Percentiles rank a stretch among this genome's conserved stretches.
These are phyloP conservation scores for Rhinogobius similis DNA, from an alignment of 2,113 vertebrate species.

Conservation along the genomic window DNA sequence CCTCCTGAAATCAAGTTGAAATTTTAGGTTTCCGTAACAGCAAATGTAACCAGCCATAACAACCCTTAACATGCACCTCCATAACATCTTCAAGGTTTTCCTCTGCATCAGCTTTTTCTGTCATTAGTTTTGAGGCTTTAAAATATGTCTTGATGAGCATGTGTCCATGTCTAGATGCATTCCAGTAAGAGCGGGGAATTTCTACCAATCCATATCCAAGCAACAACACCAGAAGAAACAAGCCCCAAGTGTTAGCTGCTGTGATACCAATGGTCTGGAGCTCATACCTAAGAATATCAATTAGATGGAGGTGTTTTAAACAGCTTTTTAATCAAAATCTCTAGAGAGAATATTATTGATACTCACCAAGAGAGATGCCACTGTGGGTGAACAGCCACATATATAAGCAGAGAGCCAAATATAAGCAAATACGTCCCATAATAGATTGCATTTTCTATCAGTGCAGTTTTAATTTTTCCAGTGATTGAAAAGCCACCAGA, in stretches of 20 bases:
- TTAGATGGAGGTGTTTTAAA: background rate
- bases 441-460: constrained; percentile 98
- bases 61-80: constrained; percentile 78
- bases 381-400: constrained; percentile 91
- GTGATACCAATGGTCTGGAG: constrained; percentile 97
- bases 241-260: constrained; percentile 96
- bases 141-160: constrained; percentile 95
- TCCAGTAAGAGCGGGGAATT: constrained; percentile 95
- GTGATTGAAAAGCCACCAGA: constrained; percentile 97
- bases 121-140: constrained; percentile 95
- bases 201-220: constrained; percentile 95
- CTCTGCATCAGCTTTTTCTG: constrained; percentile 95
- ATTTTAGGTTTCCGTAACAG: background rate
- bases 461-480: constrained; percentile 95
- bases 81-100: constrained; percentile 97
- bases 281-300: constrained; percentile 81
- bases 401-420: constrained; percentile 96
- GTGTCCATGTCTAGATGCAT: constrained; percentile 89
- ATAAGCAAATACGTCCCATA: constrained; percentile 97
- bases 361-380: constrained; percentile 91
- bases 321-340: background rate
- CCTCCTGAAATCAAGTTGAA: constrained; percentile 76
- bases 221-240: constrained; percentile 93
- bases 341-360: background rate
- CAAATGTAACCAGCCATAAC: background rate